Percentiles rank a stretch among this genome's conserved stretches.
Conservation (phyloP, 2,113 vertebrate genomes). For the Mugil cephalus region DNA sequence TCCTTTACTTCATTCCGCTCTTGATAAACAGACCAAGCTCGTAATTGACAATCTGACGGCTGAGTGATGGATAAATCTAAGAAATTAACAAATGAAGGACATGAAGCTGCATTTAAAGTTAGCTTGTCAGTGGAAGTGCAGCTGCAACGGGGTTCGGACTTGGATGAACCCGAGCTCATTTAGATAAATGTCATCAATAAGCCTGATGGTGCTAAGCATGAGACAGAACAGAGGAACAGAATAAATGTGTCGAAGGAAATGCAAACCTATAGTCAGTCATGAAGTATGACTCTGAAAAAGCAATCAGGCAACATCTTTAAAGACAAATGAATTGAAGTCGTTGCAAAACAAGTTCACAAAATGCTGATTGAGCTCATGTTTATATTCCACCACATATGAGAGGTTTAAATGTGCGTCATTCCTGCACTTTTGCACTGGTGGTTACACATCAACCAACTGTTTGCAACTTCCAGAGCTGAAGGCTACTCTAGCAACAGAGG, state of each 20-base stretch:
- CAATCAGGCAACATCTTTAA: too few relatives aligned
- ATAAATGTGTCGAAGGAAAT: slow-evolving; percentile 20
- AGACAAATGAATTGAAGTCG: too few relatives aligned
- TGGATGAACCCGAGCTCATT: slow-evolving; percentile 32
- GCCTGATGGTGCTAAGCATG: slow-evolving; percentile 25
- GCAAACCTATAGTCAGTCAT: background rate
- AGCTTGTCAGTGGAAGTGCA: background rate
- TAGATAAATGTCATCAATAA: slow-evolving; percentile 43
- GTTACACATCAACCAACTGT: too few relatives aligned
- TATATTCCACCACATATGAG: too few relatives aligned
- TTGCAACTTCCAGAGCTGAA: too few relatives aligned
- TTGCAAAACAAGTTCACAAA: too few relatives aligned
- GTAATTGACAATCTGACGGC: slow-evolving; percentile 9
- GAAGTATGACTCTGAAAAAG: too few relatives aligned
- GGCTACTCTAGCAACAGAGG: too few relatives aligned
- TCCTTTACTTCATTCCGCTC: background rate
- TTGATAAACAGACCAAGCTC: background rate
- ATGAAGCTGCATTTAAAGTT: slow-evolving; percentile 22
- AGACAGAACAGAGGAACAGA: slow-evolving; percentile 5
- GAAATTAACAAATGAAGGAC: slow-evolving; percentile 2
- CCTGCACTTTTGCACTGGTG: too few relatives aligned
- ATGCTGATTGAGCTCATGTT: too few relatives aligned
- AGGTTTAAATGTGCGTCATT: too few relatives aligned
- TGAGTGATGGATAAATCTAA: slow-evolving; percentile 12
- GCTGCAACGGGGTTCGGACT: slow-evolving; percentile 9